Percentiles rank a stretch among this genome's conserved stretches.
These are phyloP conservation scores for Neelides folsomi DNA, from an alignment of 2,888 invertebrate genomes.

Conservation along the genomic window DNA sequence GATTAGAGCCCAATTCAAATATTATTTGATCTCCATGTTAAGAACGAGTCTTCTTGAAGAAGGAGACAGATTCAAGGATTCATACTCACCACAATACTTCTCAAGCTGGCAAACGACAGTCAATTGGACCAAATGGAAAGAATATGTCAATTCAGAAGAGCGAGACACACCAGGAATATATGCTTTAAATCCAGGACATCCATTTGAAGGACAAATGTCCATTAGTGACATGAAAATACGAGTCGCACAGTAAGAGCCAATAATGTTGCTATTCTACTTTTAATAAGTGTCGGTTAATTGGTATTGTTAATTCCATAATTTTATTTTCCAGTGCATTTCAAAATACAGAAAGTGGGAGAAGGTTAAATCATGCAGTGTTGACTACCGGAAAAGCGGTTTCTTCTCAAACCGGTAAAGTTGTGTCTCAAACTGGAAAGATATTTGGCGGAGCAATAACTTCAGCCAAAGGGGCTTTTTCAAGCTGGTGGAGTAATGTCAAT, in stretches of 20 bases:
- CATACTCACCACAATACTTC: conserved; percentile 75
- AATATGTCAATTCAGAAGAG: conserved; percentile 45
- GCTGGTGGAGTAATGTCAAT: conserved; percentile 64
- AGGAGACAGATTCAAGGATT: conserved; percentile 45
- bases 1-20: conserved; percentile 65
- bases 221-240: conserved; percentile 86
- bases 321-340: conserved; percentile 67
- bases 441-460: conserved; percentile 72
- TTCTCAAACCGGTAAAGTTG: conserved; percentile 63
- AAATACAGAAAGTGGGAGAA: conserved; percentile 81
- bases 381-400: conserved; percentile 82
- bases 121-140: conserved; percentile 74
- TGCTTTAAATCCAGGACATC: conserved; percentile 62
- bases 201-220: conserved; percentile 85
- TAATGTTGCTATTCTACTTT: neutral
- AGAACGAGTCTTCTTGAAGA: conserved; percentile 60
- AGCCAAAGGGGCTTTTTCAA: conserved; percentile 71
- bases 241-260: conserved; percentile 65
- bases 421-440: conserved; percentile 62
- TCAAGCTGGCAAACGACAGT: conserved; percentile 72
- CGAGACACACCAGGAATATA: conserved; percentile 44
- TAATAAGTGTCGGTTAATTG: no score
- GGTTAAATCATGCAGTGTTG: conserved; percentile 81
- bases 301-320: conserved; percentile 3
- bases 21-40: conserved; percentile 54